Percentiles rank a stretch among this genome's conserved stretches.
These are phyloP conservation scores for Labeo rohita DNA, from an alignment of 2,113 vertebrate species.

Conservation along the genomic window DNA sequence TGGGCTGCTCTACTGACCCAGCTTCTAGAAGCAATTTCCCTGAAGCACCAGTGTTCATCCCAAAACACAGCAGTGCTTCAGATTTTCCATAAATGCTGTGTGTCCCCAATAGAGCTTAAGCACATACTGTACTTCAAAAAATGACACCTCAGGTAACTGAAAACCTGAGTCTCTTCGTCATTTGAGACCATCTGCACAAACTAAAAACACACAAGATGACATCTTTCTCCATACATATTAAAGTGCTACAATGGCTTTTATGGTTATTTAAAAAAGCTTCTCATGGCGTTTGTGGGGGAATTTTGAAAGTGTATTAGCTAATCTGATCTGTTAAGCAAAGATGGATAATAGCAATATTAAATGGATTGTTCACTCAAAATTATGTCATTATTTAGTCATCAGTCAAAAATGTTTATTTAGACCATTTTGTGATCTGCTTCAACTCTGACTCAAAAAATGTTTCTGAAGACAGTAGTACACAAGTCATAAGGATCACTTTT, in stretches of 20 bases:
- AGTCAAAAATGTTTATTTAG: neutral
- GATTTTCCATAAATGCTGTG: constrained; percentile 6
- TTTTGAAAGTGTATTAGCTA: constrained; percentile 27
- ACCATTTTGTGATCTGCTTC: neutral
- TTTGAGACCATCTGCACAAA: neutral
- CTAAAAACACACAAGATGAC: constrained; percentile 13
- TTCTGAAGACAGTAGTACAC: neutral
- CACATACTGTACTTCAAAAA: neutral
- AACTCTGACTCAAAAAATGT: neutral
- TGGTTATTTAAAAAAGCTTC: constrained; percentile 24
- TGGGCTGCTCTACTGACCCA: constrained; percentile 39
- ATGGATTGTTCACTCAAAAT: constrained; percentile 23
- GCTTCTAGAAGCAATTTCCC: constrained; percentile 25
- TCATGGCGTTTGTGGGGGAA: constrained; percentile 25
- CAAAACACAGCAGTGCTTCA: neutral
- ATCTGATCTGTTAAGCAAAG: constrained; percentile 36
- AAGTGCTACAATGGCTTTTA: neutral
- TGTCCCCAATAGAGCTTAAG: constrained; percentile 14
- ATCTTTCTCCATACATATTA: neutral
- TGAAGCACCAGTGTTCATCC: constrained; percentile 18
- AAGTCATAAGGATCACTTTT: neutral
- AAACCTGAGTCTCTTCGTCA: neutral
- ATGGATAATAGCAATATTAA: neutral
- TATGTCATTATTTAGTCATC: neutral
- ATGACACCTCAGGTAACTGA: neutral